These are phyloP conservation scores for Melanocharis versteri DNA, from an alignment of 2,113 vertebrate genomes.

Conservation along the genomic window DNA sequence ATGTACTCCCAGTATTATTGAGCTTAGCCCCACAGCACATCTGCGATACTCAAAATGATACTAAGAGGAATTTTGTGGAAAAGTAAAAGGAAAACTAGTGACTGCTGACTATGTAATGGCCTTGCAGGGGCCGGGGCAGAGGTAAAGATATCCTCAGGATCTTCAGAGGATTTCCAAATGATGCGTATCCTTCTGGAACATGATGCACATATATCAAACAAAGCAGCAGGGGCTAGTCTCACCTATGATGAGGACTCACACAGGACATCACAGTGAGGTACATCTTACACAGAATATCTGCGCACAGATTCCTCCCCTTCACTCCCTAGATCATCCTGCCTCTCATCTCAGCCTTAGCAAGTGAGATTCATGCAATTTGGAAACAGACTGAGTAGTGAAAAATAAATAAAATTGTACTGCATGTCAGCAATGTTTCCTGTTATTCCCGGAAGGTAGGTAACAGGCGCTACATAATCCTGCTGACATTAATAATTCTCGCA, in stretches of 20 bases:
- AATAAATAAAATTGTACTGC: conserved; percentile 25
- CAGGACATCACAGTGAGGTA: not conserved
- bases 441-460: not conserved
- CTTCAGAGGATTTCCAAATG: not conserved
- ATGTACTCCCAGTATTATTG: not conserved
- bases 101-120: not conserved
- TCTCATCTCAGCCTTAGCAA: not conserved
- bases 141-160: not conserved
- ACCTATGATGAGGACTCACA: not conserved
- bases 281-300: not conserved
- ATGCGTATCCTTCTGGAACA: not conserved
- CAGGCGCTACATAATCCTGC: not conserved
- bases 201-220: accelerated
- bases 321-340: not conserved
- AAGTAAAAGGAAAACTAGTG: not conserved
- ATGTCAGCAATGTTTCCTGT: not conserved
- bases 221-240: not conserved
- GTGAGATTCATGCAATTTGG: not conserved
- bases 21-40: not conserved
- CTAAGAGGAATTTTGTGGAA: not conserved
- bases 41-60: not conserved
- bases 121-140: not conserved
- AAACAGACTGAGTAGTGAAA: not conserved
- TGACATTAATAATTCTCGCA: conserved; percentile 2
- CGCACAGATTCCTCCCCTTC: not conserved